These are phyloP conservation scores for Triplophysa siluroides DNA, from an alignment of 2,113 vertebrate genomes.

Conservation along the genomic window DNA sequence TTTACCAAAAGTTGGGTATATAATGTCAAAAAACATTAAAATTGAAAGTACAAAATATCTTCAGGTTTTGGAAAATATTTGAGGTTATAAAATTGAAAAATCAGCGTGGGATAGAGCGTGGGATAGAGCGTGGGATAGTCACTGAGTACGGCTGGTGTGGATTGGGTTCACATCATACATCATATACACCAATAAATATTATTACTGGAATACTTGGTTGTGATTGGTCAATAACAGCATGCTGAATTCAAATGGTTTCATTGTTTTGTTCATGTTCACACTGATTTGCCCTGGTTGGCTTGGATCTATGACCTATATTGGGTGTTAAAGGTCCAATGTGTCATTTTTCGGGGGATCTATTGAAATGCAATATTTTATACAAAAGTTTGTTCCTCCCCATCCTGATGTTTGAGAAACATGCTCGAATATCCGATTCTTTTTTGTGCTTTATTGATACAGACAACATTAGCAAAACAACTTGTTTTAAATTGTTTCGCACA, in stretches of 20 bases:
- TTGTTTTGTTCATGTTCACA: too few relatives aligned
- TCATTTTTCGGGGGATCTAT: too few relatives aligned
- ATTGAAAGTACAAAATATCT: too few relatives aligned
- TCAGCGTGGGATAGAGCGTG: too few relatives aligned
- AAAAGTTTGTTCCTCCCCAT: background rate
- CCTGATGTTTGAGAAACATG: background rate
- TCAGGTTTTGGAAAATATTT: background rate
- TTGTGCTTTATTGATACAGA: background rate
- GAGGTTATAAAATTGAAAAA: background rate
- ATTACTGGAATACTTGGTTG: background rate
- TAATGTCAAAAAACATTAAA: too few relatives aligned
- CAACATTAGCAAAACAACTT: background rate
- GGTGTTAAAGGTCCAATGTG: too few relatives aligned
- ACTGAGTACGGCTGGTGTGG: constrained; percentile 24
- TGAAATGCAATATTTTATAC: too few relatives aligned
- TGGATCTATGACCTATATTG: too few relatives aligned
- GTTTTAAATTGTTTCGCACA: background rate
- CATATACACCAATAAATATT: too few relatives aligned
- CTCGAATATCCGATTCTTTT: background rate
- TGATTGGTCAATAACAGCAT: background rate
- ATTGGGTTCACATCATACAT: constrained; percentile 61
- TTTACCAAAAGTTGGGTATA: background rate
- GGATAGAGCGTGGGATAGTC: constrained; percentile 48
- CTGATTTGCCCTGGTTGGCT: too few relatives aligned
- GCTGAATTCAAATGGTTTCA: background rate